These are phyloP conservation scores for Bilobella aurantiaca DNA, from an alignment of 1,140 invertebrate genomes.

Conservation along the genomic window DNA sequence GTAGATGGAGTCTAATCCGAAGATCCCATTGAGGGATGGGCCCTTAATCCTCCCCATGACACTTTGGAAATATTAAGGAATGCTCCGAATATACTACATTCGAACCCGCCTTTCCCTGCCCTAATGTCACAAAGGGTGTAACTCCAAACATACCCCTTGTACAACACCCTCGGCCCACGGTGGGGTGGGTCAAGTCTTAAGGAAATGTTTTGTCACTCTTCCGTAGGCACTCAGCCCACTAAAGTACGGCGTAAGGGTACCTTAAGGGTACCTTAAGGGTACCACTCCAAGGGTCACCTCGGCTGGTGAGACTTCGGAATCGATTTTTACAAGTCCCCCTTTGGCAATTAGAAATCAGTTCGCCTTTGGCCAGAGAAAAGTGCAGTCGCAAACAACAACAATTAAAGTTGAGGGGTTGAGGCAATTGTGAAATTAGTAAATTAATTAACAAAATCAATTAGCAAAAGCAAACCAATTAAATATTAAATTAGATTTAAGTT, in stretches of 20 bases:
- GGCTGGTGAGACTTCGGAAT: neutral
- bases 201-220: constrained; percentile 3
- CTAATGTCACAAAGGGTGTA: constrained; percentile 36
- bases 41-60: too few species aligned
- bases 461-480: neutral
- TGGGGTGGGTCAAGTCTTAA: neutral
- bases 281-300: neutral
- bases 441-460: neutral
- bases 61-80: neutral
- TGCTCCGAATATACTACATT: neutral
- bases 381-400: neutral
- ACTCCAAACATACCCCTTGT: constrained; percentile 32
- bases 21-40: neutral
- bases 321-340: neutral
- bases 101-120: constrained; percentile 31
- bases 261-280: neutral
- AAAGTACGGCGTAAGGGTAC: neutral
- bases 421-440: neutral
- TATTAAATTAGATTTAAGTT: neutral
- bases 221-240: neutral
- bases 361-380: neutral
- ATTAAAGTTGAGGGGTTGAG: neutral
- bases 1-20: neutral
- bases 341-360: neutral
- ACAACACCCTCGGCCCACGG: neutral